Evolutionary conservation across 2,797 vertebrate genomes (phyloP).

Genomic region (Bradypus variegatus): DNA sequence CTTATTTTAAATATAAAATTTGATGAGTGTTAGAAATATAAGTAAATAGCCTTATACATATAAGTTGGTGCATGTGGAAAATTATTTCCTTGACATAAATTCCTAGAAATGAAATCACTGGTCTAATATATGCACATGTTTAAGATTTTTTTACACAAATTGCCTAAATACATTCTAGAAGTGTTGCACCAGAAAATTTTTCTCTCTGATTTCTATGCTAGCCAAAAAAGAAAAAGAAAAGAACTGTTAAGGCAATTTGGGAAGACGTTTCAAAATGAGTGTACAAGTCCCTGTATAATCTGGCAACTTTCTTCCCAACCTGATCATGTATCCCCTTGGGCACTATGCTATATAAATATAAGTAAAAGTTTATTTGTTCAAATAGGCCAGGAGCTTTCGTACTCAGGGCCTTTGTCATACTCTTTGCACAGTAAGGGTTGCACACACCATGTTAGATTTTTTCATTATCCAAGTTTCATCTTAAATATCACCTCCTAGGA

Average conservation of each 20-base stretch:
- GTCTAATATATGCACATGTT: background rate
- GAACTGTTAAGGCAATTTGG: background rate
- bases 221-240: background rate
- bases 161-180: background rate
- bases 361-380: no score
- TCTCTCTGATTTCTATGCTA: background rate
- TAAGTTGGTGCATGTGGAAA: background rate
- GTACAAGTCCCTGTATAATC: background rate
- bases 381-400: background rate
- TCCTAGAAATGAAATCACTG: background rate
- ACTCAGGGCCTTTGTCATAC: fast-evolving
- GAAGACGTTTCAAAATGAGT: background rate
- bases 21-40: background rate
- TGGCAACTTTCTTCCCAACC: background rate
- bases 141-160: background rate
- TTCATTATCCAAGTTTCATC: no score
- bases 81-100: background rate
- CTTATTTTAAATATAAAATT: background rate
- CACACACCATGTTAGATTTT: background rate
- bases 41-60: background rate
- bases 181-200: background rate
- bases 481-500: background rate
- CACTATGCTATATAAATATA: fast-evolving
- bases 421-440: fast-evolving
- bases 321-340: fast-evolving